phyloP scores from a whole-genome alignment of 2,797 vertebrate species.

The Alca torda region DNA sequence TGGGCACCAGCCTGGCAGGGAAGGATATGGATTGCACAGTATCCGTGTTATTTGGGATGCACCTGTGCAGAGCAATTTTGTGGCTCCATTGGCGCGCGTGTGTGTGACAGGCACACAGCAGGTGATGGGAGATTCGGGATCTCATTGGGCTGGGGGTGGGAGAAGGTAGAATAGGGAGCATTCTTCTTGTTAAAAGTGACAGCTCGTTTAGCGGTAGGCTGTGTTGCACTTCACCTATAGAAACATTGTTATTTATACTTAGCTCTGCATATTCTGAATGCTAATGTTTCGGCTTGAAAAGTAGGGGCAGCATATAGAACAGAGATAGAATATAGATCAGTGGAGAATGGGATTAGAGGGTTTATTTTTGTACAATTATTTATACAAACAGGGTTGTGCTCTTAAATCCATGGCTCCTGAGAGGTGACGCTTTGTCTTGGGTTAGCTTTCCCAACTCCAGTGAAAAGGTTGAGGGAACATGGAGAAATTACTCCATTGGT shows the following conservation, averaged over 20 bases:
- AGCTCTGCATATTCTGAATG: background rate
- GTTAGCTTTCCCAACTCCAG: background rate
- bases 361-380: background rate
- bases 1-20: conserved; percentile 20
- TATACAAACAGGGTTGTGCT: background rate
- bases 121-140: conserved; percentile 36
- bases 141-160: conserved; percentile 30
- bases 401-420: background rate
- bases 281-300: background rate
- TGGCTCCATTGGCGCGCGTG: background rate
- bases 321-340: background rate
- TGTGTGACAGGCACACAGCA: conserved; percentile 49
- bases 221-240: conserved; percentile 10
- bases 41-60: conserved; percentile 37
- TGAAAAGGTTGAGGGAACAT: background rate
- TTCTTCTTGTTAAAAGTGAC: conserved; percentile 28
- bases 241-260: background rate
- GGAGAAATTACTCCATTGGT: background rate
- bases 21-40: background rate
- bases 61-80: conserved; percentile 49
- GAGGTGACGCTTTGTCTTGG: background rate
- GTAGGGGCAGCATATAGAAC: background rate
- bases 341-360: background rate
- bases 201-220: background rate
- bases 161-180: background rate